Evolutionary conservation across 2,888 invertebrate species (phyloP).

Genomic region (Eupeodes latifasciatus): DNA sequence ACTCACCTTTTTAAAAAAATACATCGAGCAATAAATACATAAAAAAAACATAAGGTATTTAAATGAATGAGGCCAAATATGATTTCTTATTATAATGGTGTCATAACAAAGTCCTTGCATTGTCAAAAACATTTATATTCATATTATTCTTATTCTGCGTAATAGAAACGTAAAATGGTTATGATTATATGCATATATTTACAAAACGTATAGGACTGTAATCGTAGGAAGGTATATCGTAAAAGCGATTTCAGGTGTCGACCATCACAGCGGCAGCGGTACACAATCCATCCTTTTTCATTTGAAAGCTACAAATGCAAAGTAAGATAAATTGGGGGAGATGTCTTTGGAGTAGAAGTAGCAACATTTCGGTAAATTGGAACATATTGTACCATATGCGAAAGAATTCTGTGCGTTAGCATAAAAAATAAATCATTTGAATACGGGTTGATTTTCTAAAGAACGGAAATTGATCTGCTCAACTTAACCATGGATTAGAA

Average conservation of each 20-base stretch:
- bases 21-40: neutral
- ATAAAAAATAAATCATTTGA: constrained; percentile 48
- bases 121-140: constrained; percentile 5
- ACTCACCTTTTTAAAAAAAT: too few species aligned
- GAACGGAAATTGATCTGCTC: constrained; percentile 1
- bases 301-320: constrained; percentile 25
- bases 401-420: constrained; percentile 41
- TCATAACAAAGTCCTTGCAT: neutral
- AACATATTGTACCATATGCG: constrained; percentile 16
- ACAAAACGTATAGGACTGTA: neutral
- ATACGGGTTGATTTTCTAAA: constrained; percentile 39
- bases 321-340: constrained; percentile 2
- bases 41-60: neutral
- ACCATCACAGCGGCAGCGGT: neutral
- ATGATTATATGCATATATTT: neutral
- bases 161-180: neutral
- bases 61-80: neutral
- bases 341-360: neutral
- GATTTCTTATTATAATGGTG: constrained; percentile 1
- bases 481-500: neutral
- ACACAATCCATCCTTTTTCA: constrained; percentile 14
- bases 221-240: neutral
- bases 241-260: constrained; percentile 4
- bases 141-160: neutral
- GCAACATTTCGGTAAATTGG: constrained; percentile 19